These are phyloP conservation scores for Jaculus jaculus DNA, from an alignment of 2,113 vertebrate genomes.

Conservation along the genomic window DNA sequence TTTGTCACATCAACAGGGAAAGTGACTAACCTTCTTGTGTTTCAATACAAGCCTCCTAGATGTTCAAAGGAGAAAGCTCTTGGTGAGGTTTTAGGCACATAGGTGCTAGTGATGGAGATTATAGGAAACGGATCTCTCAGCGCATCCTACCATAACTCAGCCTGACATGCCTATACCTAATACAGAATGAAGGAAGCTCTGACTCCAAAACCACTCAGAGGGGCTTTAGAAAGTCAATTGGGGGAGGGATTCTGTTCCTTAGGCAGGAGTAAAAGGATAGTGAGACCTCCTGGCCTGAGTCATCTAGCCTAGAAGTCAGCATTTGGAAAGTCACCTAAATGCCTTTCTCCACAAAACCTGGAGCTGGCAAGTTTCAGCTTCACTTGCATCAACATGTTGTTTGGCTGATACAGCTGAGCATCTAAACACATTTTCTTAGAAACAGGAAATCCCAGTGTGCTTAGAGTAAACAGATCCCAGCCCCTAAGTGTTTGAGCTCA, in stretches of 20 bases:
- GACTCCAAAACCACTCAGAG: neutral
- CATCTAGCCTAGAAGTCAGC: slow-evolving; percentile 19
- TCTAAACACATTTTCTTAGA: slow-evolving; percentile 79
- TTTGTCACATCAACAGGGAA: too few relatives aligned
- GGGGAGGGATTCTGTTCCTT: neutral
- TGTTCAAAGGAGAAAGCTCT: neutral
- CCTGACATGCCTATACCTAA: neutral
- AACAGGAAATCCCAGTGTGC: slow-evolving; percentile 80
- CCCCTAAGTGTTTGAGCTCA: slow-evolving; percentile 60
- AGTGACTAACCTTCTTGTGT: too few relatives aligned
- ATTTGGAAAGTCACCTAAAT: slow-evolving; percentile 1
- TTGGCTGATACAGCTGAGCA: slow-evolving; percentile 74
- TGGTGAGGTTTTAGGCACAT: neutral
- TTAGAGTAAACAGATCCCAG: slow-evolving; percentile 77
- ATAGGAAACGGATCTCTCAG: neutral
- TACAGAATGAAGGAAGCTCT: neutral
- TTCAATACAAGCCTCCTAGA: neutral
- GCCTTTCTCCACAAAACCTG: slow-evolving; percentile 39
- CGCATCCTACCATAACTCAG: neutral
- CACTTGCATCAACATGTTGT: slow-evolving; percentile 69
- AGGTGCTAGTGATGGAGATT: neutral
- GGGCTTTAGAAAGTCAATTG: neutral
- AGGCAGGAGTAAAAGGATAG: neutral
- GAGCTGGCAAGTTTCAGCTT: slow-evolving; percentile 56
- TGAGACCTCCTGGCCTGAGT: neutral